phyloP scores from a whole-genome alignment of 2,113 vertebrate genomes.

The Corythaixoides concolor region DNA sequence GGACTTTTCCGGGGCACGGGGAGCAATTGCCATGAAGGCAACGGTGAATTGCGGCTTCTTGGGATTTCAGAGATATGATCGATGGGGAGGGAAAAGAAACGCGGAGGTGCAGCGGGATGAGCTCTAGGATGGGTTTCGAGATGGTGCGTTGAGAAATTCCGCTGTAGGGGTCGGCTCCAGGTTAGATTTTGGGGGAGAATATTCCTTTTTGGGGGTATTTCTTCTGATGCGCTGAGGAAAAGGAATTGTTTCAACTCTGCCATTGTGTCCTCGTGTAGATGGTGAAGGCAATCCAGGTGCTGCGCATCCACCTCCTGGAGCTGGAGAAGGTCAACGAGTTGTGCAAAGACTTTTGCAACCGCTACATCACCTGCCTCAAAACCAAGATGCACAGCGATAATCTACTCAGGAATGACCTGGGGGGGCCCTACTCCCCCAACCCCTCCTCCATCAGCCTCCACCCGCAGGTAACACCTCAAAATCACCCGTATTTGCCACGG shows the following conservation, averaged over 20 bases:
- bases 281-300: conserved; percentile 98
- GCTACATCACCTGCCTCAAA: conserved; percentile 99
- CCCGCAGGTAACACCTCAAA: conserved; percentile 72
- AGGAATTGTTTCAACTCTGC: neutral
- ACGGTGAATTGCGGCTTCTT: neutral
- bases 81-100: neutral
- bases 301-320: conserved; percentile 97
- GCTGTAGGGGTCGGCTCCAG: rapidly evolving
- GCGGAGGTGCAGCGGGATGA: neutral
- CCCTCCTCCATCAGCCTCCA: conserved; percentile 92
- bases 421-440: conserved; percentile 93
- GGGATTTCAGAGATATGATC: neutral
- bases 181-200: neutral
- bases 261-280: conserved; percentile 70
- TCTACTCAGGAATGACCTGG: conserved; percentile 96
- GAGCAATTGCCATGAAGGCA: neutral
- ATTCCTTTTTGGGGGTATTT: neutral
- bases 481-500: rapidly evolving
- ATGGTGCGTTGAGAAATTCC: neutral
- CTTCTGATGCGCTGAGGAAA: rapidly evolving
- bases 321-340: conserved; percentile 98
- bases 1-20: neutral
- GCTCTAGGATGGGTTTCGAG: neutral
- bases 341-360: conserved; percentile 99
- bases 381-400: conserved; percentile 99